Conservation (phyloP, 2,113 vertebrate species). For the Dromaius novaehollandiae region DNA sequence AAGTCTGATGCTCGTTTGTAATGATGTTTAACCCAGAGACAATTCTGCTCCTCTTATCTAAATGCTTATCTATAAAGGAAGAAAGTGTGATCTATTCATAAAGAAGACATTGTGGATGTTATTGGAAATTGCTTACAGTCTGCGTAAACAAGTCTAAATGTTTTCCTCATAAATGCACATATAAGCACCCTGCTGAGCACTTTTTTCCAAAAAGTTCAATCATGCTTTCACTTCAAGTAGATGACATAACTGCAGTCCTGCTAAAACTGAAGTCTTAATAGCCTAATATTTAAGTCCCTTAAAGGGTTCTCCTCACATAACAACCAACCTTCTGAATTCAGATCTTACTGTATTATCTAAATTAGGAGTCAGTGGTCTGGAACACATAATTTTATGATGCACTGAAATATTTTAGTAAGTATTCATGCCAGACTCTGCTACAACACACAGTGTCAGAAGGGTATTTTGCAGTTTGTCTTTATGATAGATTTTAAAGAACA, state of each 20-base stretch:
- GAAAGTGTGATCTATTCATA: conserved; percentile 30
- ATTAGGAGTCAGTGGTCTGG: conserved; percentile 52
- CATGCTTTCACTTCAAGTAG: conserved; percentile 29
- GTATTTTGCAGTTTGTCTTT: neutral
- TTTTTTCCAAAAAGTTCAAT: conserved; percentile 16
- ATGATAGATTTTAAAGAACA: neutral
- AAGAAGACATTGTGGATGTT: neutral
- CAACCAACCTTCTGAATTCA: conserved; percentile 20
- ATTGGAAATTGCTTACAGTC: conserved; percentile 37
- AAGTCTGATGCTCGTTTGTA: conserved; percentile 41
- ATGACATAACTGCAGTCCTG: neutral
- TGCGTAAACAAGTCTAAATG: conserved; percentile 18
- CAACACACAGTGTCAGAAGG: neutral
- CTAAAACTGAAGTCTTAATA: conserved; percentile 50
- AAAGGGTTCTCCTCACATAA: neutral
- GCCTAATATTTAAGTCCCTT: conserved; percentile 19
- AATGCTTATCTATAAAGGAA: conserved; percentile 26
- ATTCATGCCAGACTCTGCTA: neutral
- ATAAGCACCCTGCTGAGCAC: neutral
- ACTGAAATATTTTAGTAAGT: conserved; percentile 39
- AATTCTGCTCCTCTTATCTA: conserved; percentile 32
- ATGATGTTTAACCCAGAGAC: conserved; percentile 20
- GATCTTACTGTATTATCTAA: conserved; percentile 55
- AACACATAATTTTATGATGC: conserved; percentile 62
- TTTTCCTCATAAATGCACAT: conserved; percentile 14